Conservation (phyloP, 2,113 vertebrate species). For the Leucopsar rothschildi region DNA sequence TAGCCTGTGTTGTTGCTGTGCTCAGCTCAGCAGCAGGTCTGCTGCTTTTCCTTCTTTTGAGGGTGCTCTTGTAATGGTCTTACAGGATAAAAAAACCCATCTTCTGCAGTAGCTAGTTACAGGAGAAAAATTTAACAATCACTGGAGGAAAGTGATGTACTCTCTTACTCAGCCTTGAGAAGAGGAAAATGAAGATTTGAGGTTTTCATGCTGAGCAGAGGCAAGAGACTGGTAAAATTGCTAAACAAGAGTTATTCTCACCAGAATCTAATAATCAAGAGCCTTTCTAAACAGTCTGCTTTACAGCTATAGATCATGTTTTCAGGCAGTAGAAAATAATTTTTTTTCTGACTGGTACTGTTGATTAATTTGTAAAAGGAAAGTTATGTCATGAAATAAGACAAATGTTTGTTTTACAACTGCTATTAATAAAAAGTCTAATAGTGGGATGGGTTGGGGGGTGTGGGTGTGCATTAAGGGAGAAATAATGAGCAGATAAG, state of each 20-base stretch:
- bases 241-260: not conserved
- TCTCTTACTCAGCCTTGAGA: not conserved
- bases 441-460: not conserved
- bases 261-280: not conserved
- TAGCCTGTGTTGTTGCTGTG: not conserved
- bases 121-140: not conserved
- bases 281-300: not conserved
- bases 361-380: not conserved
- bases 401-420: not conserved
- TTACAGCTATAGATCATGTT: not conserved
- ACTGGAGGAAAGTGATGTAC: not conserved
- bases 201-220: not conserved
- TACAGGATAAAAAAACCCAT: not conserved
- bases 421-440: not conserved
- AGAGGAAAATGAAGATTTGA: not conserved
- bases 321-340: not conserved
- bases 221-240: not conserved
- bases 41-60: not conserved
- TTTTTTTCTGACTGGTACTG: not conserved
- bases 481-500: not conserved
- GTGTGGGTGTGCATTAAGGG: not conserved
- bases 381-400: not conserved
- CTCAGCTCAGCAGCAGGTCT: not conserved
- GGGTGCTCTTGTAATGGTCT: not conserved
- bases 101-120: not conserved